Evolutionary conservation across 2,888 invertebrate genomes (phyloP), one percentile per base, ranked within the genome.

Genomic region (Megastigmus dorsalis): DNA sequence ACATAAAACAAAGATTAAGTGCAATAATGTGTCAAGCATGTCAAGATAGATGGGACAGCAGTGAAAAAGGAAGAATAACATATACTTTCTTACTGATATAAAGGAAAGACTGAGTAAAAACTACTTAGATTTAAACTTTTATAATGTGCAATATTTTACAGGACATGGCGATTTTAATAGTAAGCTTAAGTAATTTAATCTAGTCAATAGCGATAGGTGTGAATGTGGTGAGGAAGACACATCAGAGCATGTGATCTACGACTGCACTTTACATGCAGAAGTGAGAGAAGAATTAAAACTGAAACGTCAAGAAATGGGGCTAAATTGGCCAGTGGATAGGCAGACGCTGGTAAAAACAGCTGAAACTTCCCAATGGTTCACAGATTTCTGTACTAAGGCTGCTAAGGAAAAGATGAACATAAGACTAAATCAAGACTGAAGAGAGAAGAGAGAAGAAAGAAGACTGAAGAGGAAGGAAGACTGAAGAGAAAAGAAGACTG

Each of bases 261-360:
- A 50, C 18, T 33, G 63, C 13, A 2, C 18, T 0, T 5, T 45
- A 6, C 30, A 45, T 0, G 15, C 43, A 0, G 15, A 43, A 7
- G 28, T 26, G 1, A 20, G 62, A 15, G 0, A 5, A 2, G 4
- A 2, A 3, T 45, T 62, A 13, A 28, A 18, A 1, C 18, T 18
- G 1, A 0, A 45, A 3, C 1, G 1, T 2, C 3, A 0, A 0
- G 2, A 6, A 0, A 18, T 1, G 2, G 18, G 18, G 5, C 6
- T 15, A 1, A 6, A 18, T 1, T 45, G 45, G 45, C 45, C 45
- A 0, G 33, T 33, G 2, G 1, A 1, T 0, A 9, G 9, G 9
- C 5, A 5, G 1, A 9, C 33, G 1, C 1, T 33, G 33, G 33
- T 33, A 2, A 9, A 33, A 33, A n/a, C n/a, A n/a, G n/a, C n/a